Base-by-base conservation (phyloP, 2,888 invertebrate species). In the Pristionchus maxplancki region DNA sequence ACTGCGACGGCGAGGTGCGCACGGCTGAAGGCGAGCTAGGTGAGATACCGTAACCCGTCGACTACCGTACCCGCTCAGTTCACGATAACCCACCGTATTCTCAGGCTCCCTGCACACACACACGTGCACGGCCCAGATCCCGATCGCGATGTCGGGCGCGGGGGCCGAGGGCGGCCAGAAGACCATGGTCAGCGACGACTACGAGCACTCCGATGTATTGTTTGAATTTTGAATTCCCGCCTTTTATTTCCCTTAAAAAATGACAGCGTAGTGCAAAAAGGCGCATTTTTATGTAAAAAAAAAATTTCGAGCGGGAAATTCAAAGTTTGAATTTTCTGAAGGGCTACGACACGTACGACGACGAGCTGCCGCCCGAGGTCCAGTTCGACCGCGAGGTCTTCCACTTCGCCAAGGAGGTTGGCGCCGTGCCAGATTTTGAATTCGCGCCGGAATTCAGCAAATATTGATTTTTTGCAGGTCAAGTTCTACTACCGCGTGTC, bases 331-430 rank as follows among this genome's bases (percentile, higher is more conserved):
- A 64, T 62, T 34, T 40, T 40, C n/a, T 64, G 62, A 88, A 92
- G 92, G 89, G 91, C 87, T 92, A 92, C 78, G 91, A 92, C 71
- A 89, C 93, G 48, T 92, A 93, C 71, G 94, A 94, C 78, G 92
- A 93, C 53, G 91, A 91, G 40, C 58, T 93, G 62, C 92, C 93
- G 15, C 94, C 93, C n/a, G 93, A 93, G 87, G 92, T 94, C 50
- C 91, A 92, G 83, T 94, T 94, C 87, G 93, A 94, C 48, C 89
- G 93, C 8, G 93, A 93, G 58, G 92, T 93, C 15, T 85, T 85
- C 85, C 62, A 85, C n/a, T 20, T 31, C 48, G 85, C 85, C 28
- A 62, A 50, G 31, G 85, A 85, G 64, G 85, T 85, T 37, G 34
- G 34, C 71, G 6, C 34, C 15, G 9, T 71, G 34, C 17, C 37